Conservation (phyloP, 2,797 vertebrate genomes). For the Ibycter americanus region DNA sequence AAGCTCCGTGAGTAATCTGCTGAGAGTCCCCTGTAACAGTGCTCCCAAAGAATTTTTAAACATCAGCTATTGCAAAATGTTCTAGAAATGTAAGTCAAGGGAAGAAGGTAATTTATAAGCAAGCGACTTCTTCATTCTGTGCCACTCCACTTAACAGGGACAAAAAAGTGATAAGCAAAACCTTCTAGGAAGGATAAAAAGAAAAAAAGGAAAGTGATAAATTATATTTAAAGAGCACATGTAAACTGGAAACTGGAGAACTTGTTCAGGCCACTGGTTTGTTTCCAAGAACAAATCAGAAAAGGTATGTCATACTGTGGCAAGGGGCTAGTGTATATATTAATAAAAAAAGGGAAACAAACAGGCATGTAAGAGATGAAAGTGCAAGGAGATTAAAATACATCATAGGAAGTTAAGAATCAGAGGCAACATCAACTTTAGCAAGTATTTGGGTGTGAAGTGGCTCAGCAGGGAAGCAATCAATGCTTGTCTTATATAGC, state of each 20-base stretch:
- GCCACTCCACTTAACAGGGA: not conserved
- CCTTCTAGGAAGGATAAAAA: not conserved
- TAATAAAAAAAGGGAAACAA: not conserved
- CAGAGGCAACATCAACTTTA: not conserved
- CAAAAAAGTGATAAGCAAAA: not conserved
- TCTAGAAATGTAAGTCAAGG: not conserved
- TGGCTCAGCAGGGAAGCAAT: not conserved
- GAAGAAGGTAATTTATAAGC: not conserved
- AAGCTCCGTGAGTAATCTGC: not conserved
- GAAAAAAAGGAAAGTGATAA: not conserved
- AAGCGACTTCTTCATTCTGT: not conserved
- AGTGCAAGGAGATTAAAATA: not conserved
- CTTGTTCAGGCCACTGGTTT: not conserved
- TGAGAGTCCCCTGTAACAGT: not conserved
- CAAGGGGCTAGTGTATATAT: not conserved
- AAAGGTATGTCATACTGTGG: not conserved
- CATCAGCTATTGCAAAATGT: not conserved
- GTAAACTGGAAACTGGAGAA: not conserved
- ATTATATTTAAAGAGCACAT: not conserved
- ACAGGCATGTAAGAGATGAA: not conserved
- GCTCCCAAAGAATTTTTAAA: not conserved
- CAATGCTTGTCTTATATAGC: not conserved
- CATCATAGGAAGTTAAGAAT: not conserved
- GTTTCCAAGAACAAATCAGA: not conserved
- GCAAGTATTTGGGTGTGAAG: not conserved